Conservation (phyloP, 2,888 invertebrate genomes). For the Mechanitis messenoides region DNA sequence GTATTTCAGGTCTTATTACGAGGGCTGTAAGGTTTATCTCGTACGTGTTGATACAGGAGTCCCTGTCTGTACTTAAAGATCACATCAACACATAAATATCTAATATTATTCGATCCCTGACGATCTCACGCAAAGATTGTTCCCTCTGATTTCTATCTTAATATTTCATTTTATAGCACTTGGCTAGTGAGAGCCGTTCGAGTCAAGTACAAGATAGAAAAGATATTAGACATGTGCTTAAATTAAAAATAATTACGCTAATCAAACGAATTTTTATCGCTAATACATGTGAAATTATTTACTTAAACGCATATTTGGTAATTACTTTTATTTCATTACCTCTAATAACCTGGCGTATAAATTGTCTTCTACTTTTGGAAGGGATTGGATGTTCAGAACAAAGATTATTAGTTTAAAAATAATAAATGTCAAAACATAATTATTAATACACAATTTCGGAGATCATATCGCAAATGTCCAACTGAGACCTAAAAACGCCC, state of each 20-base stretch:
- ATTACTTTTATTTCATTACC: background rate
- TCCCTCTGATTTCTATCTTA: conserved; percentile 48
- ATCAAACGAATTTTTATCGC: background rate
- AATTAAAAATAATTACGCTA: background rate
- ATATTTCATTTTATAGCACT: conserved; percentile 37
- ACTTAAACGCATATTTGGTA: background rate
- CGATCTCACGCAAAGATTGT: conserved; percentile 51
- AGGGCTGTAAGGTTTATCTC: conserved; percentile 10
- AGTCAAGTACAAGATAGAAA: conserved; percentile 9
- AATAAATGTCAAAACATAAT: conserved; percentile 26
- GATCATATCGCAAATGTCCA: conserved; percentile 57
- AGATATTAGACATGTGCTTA: background rate
- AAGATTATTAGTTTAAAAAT: conserved; percentile 9
- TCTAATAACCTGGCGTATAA: no score
- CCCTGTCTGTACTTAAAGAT: conserved; percentile 37
- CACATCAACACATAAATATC: conserved; percentile 56
- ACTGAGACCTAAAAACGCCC: conserved; percentile 52
- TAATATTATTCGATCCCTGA: conserved; percentile 55
- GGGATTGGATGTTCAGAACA: conserved; percentile 8
- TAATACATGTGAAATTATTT: background rate
- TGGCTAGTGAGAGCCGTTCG: conserved; percentile 20
- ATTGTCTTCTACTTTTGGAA: no score
- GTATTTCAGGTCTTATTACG: conserved; percentile 7
- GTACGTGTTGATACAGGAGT: conserved; percentile 1
- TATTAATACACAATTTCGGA: conserved; percentile 45